These are phyloP conservation scores for Echinops telfairi DNA, from an alignment of 2,113 vertebrate genomes.

Conservation along the genomic window DNA sequence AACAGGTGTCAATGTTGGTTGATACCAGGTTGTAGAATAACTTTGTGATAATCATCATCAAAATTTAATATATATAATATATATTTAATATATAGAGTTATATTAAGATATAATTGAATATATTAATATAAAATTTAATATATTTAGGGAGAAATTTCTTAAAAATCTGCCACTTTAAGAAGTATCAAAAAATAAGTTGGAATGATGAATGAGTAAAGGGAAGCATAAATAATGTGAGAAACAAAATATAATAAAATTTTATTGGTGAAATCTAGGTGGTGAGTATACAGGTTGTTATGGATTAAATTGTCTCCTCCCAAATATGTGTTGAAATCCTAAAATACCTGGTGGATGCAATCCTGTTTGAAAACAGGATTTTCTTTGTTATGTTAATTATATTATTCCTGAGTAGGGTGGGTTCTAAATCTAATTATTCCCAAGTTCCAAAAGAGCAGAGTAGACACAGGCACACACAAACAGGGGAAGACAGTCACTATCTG, in stretches of 20 bases:
- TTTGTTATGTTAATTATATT: background rate
- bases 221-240: background rate
- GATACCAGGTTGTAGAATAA: slow-evolving; percentile 37
- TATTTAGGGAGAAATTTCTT: background rate
- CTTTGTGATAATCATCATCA: slow-evolving; percentile 5
- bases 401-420: background rate
- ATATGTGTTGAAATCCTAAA: background rate
- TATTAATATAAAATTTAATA: background rate
- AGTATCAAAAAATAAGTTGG: slow-evolving; percentile 4
- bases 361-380: background rate
- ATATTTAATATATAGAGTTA: slow-evolving; percentile 17
- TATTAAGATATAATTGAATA: too few relatives aligned
- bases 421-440: background rate
- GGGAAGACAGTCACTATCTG: background rate
- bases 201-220: background rate
- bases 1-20: slow-evolving; percentile 13
- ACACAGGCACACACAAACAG: background rate
- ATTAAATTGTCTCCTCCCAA: background rate
- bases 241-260: slow-evolving; percentile 26
- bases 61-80: slow-evolving; percentile 33
- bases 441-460: background rate
- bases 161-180: slow-evolving; percentile 32
- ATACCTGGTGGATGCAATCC: background rate
- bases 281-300: background rate
- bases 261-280: slow-evolving; percentile 3